A percentile compares a stretch with the other conserved stretches of the same genome.
These are phyloP conservation scores for Mya arenaria DNA, from an alignment of 1,140 invertebrate species.

Conservation along the genomic window DNA sequence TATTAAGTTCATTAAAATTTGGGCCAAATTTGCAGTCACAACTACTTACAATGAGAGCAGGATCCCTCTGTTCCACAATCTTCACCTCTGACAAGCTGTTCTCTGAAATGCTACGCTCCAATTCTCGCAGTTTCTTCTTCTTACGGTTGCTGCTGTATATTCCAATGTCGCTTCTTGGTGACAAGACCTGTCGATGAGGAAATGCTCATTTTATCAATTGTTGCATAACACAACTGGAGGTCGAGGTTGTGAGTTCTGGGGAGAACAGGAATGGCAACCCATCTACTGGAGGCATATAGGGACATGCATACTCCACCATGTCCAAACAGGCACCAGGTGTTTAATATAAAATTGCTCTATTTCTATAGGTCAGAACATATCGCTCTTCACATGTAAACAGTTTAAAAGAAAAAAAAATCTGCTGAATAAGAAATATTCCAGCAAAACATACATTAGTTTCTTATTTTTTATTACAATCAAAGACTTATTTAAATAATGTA, in stretches of 20 bases:
- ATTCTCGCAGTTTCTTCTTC: constrained; percentile 77
- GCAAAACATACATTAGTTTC: too few relatives aligned
- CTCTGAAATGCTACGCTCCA: constrained; percentile 58
- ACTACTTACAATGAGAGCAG: constrained; percentile 79
- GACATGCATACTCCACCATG: constrained; percentile 83
- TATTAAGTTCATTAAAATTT: too few relatives aligned
- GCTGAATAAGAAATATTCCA: too few relatives aligned
- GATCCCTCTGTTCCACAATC: constrained; percentile 79
- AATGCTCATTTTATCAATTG: too few relatives aligned
- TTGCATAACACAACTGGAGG: constrained; percentile 73
- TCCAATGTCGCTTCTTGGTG: constrained; percentile 82
- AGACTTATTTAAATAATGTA: too few relatives aligned
- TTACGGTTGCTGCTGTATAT: constrained; percentile 77
- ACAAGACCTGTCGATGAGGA: constrained; percentile 78
- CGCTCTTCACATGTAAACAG: too few relatives aligned
- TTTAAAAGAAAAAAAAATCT: too few relatives aligned
- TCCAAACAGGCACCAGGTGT: constrained; percentile 77
- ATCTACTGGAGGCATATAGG: constrained; percentile 75
- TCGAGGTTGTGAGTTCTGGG: constrained; percentile 67
- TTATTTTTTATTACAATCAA: too few relatives aligned
- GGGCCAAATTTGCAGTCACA: too few relatives aligned
- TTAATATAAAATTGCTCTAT: too few relatives aligned
- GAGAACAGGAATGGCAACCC: constrained; percentile 56
- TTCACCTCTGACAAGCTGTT: constrained; percentile 71
- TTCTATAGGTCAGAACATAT: too few relatives aligned